Evolutionary conservation across 2,113 vertebrate genomes (phyloP).

Genomic region (Thymallus thymallus): DNA sequence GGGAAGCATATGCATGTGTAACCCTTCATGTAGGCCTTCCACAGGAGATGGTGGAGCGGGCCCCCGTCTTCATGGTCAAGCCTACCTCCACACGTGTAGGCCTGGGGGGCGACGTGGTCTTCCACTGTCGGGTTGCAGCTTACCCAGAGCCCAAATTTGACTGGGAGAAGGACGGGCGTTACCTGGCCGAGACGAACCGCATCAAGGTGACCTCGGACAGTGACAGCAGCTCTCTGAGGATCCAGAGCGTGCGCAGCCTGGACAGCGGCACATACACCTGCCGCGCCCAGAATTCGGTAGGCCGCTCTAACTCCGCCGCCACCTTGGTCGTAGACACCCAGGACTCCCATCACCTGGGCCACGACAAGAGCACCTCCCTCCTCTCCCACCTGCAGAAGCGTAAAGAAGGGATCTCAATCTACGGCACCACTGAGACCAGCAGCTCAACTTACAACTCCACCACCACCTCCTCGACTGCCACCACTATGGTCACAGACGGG

Average conservation of each 20-base stretch:
- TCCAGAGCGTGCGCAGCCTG: conserved; percentile 78
- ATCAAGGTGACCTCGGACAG: conserved; percentile 79
- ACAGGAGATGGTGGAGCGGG: conserved; percentile 73
- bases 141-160: conserved; percentile 84
- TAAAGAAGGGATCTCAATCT: conserved; percentile 83
- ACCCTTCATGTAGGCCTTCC: conserved; percentile 87
- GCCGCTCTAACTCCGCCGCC: conserved; percentile 77
- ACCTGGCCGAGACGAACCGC: conserved; percentile 80
- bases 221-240: conserved; percentile 83
- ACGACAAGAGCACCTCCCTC: conserved; percentile 79
- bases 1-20: conserved; percentile 93
- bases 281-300: conserved; percentile 83
- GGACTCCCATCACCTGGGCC: conserved; percentile 58
- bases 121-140: conserved; percentile 87
- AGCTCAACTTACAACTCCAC: conserved; percentile 32
- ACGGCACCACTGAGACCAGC: conserved; percentile 56
- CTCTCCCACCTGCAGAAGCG: conserved; percentile 90
- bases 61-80: conserved; percentile 86
- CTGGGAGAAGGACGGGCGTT: conserved; percentile 91
- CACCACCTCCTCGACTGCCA: conserved; percentile 38
- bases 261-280: conserved; percentile 91
- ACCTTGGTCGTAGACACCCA: conserved; percentile 79
- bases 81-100: conserved; percentile 82
- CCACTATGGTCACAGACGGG: conserved; percentile 56
- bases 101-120: conserved; percentile 84